phyloP scores from a whole-genome alignment of 2,888 invertebrate genomes.

The Parnassius glacialis region DNA sequence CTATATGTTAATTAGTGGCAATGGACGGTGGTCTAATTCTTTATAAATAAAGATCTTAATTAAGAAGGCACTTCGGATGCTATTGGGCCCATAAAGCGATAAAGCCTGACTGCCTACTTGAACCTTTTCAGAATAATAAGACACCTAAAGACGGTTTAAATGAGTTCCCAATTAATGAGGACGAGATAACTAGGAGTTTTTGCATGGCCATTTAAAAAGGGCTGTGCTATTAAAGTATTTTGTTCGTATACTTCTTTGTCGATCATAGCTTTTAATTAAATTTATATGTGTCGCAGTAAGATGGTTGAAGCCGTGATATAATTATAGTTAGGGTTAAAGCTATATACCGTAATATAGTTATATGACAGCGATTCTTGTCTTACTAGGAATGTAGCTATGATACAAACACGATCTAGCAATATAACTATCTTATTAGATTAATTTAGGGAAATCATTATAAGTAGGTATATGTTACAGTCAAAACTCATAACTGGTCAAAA shows the following conservation, averaged over 20 bases:
- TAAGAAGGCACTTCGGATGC: conserved; percentile 46
- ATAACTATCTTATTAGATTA: too few relatives aligned
- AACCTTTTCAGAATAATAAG: conserved; percentile 50
- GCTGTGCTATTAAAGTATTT: conserved; percentile 19
- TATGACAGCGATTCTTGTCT: too few relatives aligned
- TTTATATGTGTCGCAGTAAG: too few relatives aligned
- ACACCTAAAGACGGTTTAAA: conserved; percentile 38
- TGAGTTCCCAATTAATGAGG: conserved; percentile 26
- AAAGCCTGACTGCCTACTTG: conserved; percentile 71
- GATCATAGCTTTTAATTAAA: conserved; percentile 1
- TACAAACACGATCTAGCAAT: too few relatives aligned
- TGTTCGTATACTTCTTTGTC: conserved; percentile 12
- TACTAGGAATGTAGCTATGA: too few relatives aligned
- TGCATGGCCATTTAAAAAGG: conserved; percentile 19
- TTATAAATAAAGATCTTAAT: conserved; percentile 71
- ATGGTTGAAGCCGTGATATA: too few relatives aligned
- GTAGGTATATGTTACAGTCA: too few relatives aligned
- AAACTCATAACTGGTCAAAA: too few relatives aligned
- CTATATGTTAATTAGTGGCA: conserved; percentile 51
- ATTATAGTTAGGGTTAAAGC: too few relatives aligned
- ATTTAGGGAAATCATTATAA: too few relatives aligned
- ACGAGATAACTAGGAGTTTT: conserved; percentile 20
- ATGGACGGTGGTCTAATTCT: conserved; percentile 70
- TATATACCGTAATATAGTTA: too few relatives aligned
- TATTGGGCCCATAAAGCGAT: conserved; percentile 68